These are phyloP conservation scores for Scylla paramamosain DNA, from an alignment of 1,140 invertebrate species.

Conservation along the genomic window DNA sequence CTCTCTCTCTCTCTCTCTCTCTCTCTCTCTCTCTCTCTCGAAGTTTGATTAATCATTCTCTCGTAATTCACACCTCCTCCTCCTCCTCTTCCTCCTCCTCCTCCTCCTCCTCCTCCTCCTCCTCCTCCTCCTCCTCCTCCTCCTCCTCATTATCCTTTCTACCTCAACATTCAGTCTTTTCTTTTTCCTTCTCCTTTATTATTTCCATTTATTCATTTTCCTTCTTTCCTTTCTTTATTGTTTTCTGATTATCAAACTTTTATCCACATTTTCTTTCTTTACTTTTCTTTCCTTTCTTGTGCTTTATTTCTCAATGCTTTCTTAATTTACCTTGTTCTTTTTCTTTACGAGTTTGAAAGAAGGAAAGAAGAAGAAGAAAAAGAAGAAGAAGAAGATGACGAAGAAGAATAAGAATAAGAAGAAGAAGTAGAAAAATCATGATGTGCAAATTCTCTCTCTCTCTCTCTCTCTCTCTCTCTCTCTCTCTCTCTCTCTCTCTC, in stretches of 20 bases:
- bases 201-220: no score
- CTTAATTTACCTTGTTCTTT: background rate
- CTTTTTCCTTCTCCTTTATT: no score
- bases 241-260: background rate
- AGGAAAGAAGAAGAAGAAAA: no score
- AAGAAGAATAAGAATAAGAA: no score
- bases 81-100: background rate
- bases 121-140: background rate
- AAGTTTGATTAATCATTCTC: no score
- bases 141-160: background rate
- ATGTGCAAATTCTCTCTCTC: background rate
- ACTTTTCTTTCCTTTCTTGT: background rate
- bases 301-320: background rate
- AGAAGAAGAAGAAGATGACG: no score
- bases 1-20: no score
- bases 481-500: slow-evolving; percentile 47
- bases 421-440: no score
- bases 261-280: background rate
- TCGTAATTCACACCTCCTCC: background rate
- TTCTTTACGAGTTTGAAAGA: background rate
- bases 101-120: background rate
- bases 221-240: background rate
- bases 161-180: no score
- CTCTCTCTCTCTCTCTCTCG: no score
- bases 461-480: slow-evolving; percentile 42